Base-by-base conservation (phyloP, 1,140 invertebrate species). In the Bilobella aurantiaca region DNA sequence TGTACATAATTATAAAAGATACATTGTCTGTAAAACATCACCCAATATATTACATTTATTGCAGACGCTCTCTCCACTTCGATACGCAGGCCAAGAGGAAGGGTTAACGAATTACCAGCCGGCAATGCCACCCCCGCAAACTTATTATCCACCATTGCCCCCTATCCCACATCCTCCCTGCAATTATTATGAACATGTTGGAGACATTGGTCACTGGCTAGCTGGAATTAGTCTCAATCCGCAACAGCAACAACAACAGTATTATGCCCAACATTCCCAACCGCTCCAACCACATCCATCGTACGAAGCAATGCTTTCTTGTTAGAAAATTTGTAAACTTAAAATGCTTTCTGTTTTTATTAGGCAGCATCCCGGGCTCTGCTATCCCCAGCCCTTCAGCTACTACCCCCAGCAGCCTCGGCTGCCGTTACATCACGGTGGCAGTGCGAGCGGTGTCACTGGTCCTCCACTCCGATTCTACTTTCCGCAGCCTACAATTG, bases 241-340 rank as follows among this genome's bases (percentile, higher is more conserved):
- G 14, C 23, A 53, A 5, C 49, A 53, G 14, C 23, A 53, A 5
- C 49, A 53, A 12, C 49, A 53, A 23, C 49, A 53, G 49, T 53
- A 53, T 53, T 53, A 53, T 23, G 12, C 49, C 49, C 49, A 53
- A 53, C 49, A 53, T 53, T 53, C 49, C 49, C 49, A 42, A 42
- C 34, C 34, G 18, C 34, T 18, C 8, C 34, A 8, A 18, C 34
- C 34, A 12, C 34, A 8, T 42, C 34, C 34, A 42, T 18, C 8
- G 34, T 42, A 42, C n/a, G n/a, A n/a, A 42, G 34, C 34, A 42
- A 42, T n/a, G 18, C 34, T 42, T 42, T 12, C 34, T 12, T 12
- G 8, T 42, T 42, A 8, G 8, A 42, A 18, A 8, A 42, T 12
- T 42, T 42, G 34, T 8, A 42, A 42, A 42, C 8, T 42, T 18